Conservation (phyloP, 2,888 invertebrate genomes). For the Ypsolopha scabrella region DNA sequence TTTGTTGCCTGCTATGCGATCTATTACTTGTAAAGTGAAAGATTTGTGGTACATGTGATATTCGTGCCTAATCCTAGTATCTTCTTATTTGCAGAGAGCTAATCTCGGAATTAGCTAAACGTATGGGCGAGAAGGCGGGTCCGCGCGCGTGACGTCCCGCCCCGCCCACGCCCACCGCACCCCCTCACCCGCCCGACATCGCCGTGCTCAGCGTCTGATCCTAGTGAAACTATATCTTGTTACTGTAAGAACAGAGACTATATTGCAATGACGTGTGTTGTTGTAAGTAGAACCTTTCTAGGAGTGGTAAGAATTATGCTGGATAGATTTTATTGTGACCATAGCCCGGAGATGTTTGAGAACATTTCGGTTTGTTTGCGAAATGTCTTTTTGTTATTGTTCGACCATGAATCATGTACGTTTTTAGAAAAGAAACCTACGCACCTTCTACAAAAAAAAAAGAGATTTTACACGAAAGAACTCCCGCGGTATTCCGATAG, state of each 20-base stretch:
- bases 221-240: neutral
- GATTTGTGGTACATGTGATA: neutral
- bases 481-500: no score
- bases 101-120: slow-evolving; percentile 51
- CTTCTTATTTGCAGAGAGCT: slow-evolving; percentile 37
- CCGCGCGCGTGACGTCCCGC: slow-evolving; percentile 36
- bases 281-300: neutral
- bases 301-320: neutral
- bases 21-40: neutral
- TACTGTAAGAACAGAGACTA: neutral
- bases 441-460: no score
- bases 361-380: no score
- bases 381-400: no score
- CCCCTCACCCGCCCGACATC: slow-evolving; percentile 17
- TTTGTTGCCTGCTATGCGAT: no score
- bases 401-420: no score
- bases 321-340: no score
- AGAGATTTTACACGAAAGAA: no score
- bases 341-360: no score
- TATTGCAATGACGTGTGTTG: neutral
- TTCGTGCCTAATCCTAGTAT: neutral
- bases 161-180: slow-evolving; percentile 17
- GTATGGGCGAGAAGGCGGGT: slow-evolving; percentile 46
- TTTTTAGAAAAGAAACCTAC: no score
- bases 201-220: slow-evolving; percentile 38